Percentiles rank a stretch among this genome's conserved stretches.
Conservation (phyloP, 2,888 invertebrate species). For the Brachycybe producta region DNA sequence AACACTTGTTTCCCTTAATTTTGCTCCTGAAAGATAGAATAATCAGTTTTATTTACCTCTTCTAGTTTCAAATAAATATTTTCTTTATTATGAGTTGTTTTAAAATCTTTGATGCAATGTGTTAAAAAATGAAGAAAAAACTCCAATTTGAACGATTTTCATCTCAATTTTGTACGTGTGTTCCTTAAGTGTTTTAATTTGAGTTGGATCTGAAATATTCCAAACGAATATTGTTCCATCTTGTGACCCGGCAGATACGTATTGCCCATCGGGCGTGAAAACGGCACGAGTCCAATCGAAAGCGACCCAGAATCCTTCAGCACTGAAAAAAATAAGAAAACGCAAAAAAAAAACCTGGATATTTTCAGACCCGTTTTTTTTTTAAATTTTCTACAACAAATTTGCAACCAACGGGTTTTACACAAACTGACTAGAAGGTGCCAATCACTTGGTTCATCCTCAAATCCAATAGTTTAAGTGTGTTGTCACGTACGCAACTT, state of each 20-base stretch:
- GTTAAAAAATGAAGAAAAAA: slow-evolving; percentile 12
- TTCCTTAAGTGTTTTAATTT: slow-evolving; percentile 66
- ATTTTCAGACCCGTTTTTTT: neutral
- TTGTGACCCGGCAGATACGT: slow-evolving; percentile 78
- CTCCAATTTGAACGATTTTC: slow-evolving; percentile 17
- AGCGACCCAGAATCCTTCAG: slow-evolving; percentile 87
- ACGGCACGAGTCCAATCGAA: slow-evolving; percentile 88
- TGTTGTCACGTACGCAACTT: slow-evolving; percentile 88
- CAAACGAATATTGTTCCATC: slow-evolving; percentile 88
- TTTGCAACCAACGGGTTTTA: neutral
- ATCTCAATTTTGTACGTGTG: too few relatives aligned
- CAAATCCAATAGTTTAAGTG: slow-evolving; percentile 83
- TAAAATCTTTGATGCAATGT: too few relatives aligned
- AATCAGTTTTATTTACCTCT: too few relatives aligned
- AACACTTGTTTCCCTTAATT: too few relatives aligned
- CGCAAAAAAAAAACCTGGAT: neutral
- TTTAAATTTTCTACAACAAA: neutral
- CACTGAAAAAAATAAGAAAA: slow-evolving; percentile 44
- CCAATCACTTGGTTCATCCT: slow-evolving; percentile 83
- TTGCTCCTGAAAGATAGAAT: too few relatives aligned
- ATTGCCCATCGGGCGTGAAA: slow-evolving; percentile 80
- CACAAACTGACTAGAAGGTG: slow-evolving; percentile 63
- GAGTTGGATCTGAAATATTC: slow-evolving; percentile 61
- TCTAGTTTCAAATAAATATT: too few relatives aligned
- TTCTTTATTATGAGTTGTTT: too few relatives aligned